Evolutionary conservation across 2,888 invertebrate species (phyloP), one percentile per base, ranked within the genome.

Genomic region (Eugnorisma glareosa): DNA sequence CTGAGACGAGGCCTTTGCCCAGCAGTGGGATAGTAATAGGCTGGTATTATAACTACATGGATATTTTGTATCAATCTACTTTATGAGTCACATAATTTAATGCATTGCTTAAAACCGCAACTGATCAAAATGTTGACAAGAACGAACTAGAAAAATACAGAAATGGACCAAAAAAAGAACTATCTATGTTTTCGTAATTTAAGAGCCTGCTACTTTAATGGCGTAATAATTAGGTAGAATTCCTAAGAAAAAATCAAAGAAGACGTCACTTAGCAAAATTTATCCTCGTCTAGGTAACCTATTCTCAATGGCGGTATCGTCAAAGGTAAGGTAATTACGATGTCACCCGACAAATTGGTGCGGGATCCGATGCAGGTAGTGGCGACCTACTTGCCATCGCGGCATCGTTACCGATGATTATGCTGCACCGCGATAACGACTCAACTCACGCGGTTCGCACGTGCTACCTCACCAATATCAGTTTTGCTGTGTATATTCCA

Each of bases 311-410:
- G 21, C 83, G 79, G 83, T 43, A 48, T 78, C n/a, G 31, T 83
- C 79, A 79, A 77, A 77, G 67, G 15, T 35, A 61, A 61, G 31
- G 21, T 69, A 83, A 37, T 35, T 31, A 61, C n/a, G 66, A 68
- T 64, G 31, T n/a, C 66, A 61, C 28, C 79, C 31, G n/a, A 28
- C 35, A 67, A 84, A 84, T 84, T 86, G 57, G 59, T 67, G 66
- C 80, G 67, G 68, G 63, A 72, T 70, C 45, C n/a, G 15, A 83
- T 75, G 81, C 83, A 80, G 86, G 89, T 88, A 85, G 77, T 79
- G 67, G 80, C 24, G 87, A 87, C 87, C 87, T 81, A 88, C 61
- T 83, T 88, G 66, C 37, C 57, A 67, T 63, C 40, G 24, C 48
- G 21, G 59, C 61, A 61, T 61, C 61, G 57, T 43, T 68, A 31